Evolutionary conservation across 1,140 invertebrate genomes (phyloP).

Genomic region (Meloidogyne hapla): DNA sequence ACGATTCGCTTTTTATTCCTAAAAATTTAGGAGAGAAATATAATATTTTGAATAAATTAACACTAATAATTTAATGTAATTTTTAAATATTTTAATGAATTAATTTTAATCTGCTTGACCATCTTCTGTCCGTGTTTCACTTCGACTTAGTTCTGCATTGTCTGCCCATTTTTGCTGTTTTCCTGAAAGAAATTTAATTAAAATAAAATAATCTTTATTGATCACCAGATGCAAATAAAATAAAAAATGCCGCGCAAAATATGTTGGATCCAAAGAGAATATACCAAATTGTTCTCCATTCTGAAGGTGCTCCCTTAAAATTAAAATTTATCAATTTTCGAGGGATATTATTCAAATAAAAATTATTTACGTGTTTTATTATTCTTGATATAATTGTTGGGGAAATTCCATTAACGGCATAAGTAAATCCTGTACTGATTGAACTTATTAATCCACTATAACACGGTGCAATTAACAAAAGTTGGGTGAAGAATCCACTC

Average conservation of each 20-base stretch:
- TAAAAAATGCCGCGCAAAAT: background rate
- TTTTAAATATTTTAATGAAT: background rate
- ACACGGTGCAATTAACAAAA: conserved; percentile 27
- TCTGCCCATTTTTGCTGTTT: background rate
- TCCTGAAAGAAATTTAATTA: background rate
- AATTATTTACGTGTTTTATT: conserved; percentile 14
- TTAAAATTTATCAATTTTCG: too few species aligned
- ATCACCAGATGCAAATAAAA: background rate
- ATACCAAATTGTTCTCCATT: background rate
- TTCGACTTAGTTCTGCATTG: background rate
- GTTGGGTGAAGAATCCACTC: conserved; percentile 26
- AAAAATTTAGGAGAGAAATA: background rate
- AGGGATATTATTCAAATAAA: background rate
- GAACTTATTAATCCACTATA: conserved; percentile 22
- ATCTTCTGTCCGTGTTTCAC: background rate
- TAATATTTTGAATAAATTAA: too few species aligned
- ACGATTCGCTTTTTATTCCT: too few species aligned
- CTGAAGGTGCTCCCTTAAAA: background rate
- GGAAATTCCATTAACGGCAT: conserved; percentile 16
- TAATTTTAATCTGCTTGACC: background rate
- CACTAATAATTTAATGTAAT: too few species aligned
- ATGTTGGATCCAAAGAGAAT: background rate
- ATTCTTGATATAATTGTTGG: conserved; percentile 12
- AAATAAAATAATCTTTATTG: too few species aligned
- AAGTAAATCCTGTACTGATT: conserved; percentile 16